Conservation (phyloP, 2,888 invertebrate species). For the Creontiades dilutus region DNA sequence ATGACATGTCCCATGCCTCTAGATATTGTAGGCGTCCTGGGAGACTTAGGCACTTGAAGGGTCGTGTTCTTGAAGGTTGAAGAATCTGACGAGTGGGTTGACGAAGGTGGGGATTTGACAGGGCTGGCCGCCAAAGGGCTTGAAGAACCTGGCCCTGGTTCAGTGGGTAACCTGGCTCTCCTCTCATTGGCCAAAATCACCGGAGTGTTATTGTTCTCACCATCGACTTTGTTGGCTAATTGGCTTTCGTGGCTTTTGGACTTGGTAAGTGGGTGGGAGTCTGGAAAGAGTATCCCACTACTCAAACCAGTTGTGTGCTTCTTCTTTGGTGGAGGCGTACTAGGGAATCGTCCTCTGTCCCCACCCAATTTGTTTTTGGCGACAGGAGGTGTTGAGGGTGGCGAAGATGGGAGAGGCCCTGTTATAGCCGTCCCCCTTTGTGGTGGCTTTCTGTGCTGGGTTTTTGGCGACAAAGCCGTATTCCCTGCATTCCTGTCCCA, state of each 20-base stretch:
- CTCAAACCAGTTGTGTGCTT: conserved; percentile 81
- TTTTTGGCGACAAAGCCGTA: conserved; percentile 79
- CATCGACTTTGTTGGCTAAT: conserved; percentile 82
- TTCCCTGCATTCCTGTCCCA: conserved; percentile 84
- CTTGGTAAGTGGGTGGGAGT: conserved; percentile 87
- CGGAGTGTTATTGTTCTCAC: conserved; percentile 74
- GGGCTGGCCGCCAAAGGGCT: conserved; percentile 81
- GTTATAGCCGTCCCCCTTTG: conserved; percentile 78
- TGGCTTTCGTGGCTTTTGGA: conserved; percentile 96
- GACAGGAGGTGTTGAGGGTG: conserved; percentile 80
- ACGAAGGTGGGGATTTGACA: conserved; percentile 82
- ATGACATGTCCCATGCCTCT: conserved; percentile 93
- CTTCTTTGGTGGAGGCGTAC: conserved; percentile 89
- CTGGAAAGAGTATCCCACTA: conserved; percentile 79
- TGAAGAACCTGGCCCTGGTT: conserved; percentile 81
- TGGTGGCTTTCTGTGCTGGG: conserved; percentile 76
- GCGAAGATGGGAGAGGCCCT: conserved; percentile 78
- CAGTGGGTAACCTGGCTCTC: conserved; percentile 82
- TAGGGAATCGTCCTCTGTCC: conserved; percentile 71
- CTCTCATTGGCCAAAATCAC: conserved; percentile 76
- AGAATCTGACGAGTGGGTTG: conserved; percentile 75
- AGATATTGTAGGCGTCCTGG: conserved; percentile 88
- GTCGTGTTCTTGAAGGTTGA: conserved; percentile 31
- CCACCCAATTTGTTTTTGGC: conserved; percentile 56
- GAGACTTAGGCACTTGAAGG: conserved; percentile 78